A percentile compares a stretch with the other conserved stretches of the same genome.
phyloP scores from a whole-genome alignment of 1,140 invertebrate genomes.

The Drosophila pachea region DNA sequence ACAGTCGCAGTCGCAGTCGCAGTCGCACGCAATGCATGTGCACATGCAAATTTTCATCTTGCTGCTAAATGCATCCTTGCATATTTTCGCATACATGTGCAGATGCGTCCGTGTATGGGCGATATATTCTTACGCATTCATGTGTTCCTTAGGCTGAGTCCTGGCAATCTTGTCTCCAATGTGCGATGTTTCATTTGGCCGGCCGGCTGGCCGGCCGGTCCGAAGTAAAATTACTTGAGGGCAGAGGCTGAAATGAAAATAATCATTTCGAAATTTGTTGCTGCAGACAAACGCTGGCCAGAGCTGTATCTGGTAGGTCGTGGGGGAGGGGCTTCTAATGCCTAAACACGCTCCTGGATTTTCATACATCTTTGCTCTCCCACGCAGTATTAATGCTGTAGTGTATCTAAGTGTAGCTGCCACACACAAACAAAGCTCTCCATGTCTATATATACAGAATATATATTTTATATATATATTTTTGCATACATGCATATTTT shows the following conservation, averaged over 20 bases:
- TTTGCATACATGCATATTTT: constrained; percentile 10
- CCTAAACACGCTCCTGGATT: constrained; percentile 17
- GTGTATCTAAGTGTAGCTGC: background rate
- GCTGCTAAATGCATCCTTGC: constrained; percentile 2
- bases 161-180: constrained; percentile 21
- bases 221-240: constrained; percentile 39
- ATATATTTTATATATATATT: background rate
- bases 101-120: background rate
- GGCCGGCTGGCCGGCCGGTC: constrained; percentile 1
- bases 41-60: constrained; percentile 15
- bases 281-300: constrained; percentile 15
- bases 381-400: background rate
- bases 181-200: constrained; percentile 23
- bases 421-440: background rate
- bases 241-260: constrained; percentile 35
- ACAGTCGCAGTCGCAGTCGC: constrained; percentile 7
- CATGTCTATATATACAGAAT: background rate
- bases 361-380: background rate
- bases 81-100: constrained; percentile 4
- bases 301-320: background rate
- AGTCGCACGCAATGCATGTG: constrained; percentile 6
- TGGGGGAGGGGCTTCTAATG: constrained; percentile 25
- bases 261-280: constrained; percentile 33
- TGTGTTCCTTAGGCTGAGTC: constrained; percentile 28
- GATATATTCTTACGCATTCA: constrained; percentile 31